A percentile compares a stretch with the other conserved stretches of the same genome.
Evolutionary conservation across 2,888 invertebrate species (phyloP).

Genomic region (Mesoligia furuncula): DNA sequence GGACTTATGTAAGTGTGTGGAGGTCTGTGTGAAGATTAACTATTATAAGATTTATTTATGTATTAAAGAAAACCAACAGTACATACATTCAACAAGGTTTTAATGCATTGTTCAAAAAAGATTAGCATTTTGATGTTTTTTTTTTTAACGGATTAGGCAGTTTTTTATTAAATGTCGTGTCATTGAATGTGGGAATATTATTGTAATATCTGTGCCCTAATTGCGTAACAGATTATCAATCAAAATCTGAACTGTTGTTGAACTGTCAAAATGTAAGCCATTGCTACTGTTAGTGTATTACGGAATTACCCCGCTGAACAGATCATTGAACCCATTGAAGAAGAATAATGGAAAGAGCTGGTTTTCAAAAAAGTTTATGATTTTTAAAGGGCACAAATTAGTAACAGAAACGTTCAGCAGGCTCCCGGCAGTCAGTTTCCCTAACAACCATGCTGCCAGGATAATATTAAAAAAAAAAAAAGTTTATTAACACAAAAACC

Average conservation of each 20-base stretch:
- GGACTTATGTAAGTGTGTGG: background rate
- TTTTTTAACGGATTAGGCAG: background rate
- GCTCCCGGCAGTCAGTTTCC: no score
- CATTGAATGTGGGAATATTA: background rate
- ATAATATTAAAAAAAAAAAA: no score
- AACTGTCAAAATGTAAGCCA: no score
- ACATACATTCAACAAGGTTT: background rate
- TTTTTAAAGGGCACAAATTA: background rate
- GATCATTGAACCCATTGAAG: background rate
- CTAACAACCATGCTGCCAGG: background rate
- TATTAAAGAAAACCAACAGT: background rate
- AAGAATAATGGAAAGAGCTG: background rate
- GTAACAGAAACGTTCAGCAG: background rate
- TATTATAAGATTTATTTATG: background rate
- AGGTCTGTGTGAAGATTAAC: conserved; percentile 22
- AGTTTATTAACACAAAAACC: no score
- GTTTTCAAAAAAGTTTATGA: no score
- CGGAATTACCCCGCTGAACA: no score
- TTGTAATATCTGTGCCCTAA: background rate
- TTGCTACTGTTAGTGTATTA: no score
- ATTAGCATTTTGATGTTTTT: conserved; percentile 10
- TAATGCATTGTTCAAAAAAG: background rate
- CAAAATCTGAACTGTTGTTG: no score
- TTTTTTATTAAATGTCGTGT: background rate
- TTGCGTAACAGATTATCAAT: no score